Evolutionary conservation across 64 coral and sea anemone genomes (phyloP), one percentile per base, ranked within the genome.

Genomic region (Actinia tenebrosa): DNA sequence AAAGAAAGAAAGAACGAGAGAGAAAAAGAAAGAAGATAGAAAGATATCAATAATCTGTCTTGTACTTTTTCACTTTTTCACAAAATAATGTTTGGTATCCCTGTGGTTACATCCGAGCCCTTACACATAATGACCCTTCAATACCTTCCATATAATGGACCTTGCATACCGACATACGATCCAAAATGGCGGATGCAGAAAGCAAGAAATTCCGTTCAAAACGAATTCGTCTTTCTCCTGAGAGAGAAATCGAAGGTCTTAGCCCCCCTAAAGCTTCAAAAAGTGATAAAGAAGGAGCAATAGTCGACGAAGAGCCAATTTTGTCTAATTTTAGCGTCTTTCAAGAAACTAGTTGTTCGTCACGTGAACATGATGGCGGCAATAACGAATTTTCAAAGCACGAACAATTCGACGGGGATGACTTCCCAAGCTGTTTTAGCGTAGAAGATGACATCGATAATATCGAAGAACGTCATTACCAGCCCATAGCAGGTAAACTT

Each of bases 151-250:
- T 66, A 66, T 66, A 66, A 66, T 19, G 62, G 62, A 66, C 62
- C 44, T 79, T 27, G 50, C 82, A 84, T 60, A 84, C 82, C 82
- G 50, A 84, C 82, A 84, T 45, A 84, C 44, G 56, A 63, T 95
- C 80, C 93, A 96, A 96, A 87, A 96, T 96, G 94, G 94, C 94
- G 91, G 94, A 96, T 83, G 84, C 60, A 26, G 53, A 85, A 78
- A 64, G 87, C 10, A 20, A 60, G 4, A 16, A 87, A 47, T 86
- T 83, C 53, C 79, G 66, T 46, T 87, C 79, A 60, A 96, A 96
- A 83, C 94, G 94, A 63, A 79, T 89, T 90, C 91, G 94, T 88
- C 91, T 89, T 89, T 96, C 94, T 85, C 88, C 91, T 37, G 90
- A 92, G 9, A 84, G 53, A 84, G 85, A 92, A 84, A 45, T 63